Conservation (phyloP, 2,797 vertebrate genomes). For the Ptychobarbus kaznakovi region DNA sequence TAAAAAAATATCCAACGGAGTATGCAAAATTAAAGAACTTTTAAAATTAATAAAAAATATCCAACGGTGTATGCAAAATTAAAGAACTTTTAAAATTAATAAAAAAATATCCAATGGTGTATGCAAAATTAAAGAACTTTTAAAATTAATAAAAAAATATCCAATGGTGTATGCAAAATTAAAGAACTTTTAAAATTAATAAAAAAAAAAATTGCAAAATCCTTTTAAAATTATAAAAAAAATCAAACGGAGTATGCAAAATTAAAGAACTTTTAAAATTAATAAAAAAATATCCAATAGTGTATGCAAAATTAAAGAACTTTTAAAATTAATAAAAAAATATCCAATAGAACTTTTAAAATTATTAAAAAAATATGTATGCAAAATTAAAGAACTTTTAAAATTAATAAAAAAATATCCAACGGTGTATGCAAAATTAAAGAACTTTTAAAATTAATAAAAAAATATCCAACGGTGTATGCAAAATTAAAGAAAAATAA, state of each 20-base stretch:
- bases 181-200: too few relatives aligned
- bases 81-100: too few relatives aligned
- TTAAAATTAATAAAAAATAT: background rate
- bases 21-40: background rate
- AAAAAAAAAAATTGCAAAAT: too few relatives aligned
- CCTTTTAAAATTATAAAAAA: too few relatives aligned
- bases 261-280: too few relatives aligned
- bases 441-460: background rate
- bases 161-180: background rate
- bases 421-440: background rate
- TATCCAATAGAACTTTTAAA: too few relatives aligned
- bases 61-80: background rate
- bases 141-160: too few relatives aligned
- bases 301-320: too few relatives aligned
- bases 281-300: too few relatives aligned
- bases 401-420: background rate
- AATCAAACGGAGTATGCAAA: too few relatives aligned
- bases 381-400: background rate
- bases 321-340: too few relatives aligned
- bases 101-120: background rate
- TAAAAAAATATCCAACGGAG: background rate
- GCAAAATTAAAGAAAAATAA: background rate
- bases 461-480: background rate
- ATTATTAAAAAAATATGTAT: too few relatives aligned
- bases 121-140: background rate